Evolutionary conservation across 1,140 invertebrate genomes (phyloP), one percentile per base, ranked within the genome.

Genomic region (Ceratosolen solmsi): DNA sequence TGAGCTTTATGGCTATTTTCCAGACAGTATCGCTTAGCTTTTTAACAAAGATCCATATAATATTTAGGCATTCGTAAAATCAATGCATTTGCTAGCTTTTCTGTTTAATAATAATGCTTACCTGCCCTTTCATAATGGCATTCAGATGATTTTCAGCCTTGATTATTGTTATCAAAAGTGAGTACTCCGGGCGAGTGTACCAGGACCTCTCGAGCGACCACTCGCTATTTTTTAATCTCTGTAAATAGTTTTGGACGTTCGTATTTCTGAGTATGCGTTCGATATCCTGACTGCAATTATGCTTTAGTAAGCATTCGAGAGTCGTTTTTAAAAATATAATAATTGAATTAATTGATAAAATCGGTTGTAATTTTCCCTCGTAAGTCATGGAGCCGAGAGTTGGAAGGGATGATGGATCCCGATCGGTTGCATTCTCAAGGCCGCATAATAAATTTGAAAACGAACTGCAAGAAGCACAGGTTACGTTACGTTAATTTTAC

Each of bases 151-250:
- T 84, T 51, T 83, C 82, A 8, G 86, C 85, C 51, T 82, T 75
- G 1, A 90, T 86, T 11, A 91, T 63, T 8, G 80, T 86, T 1
- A 80, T 82, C 8, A 91, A 79, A 8, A 92, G 85, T 30, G 71
- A 84, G 2, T 91, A 87, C 74, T 92, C 91, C 0, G 83, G 72
- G 51, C 90, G 87, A 13, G 89, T 89, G 46, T 88, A 92, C 90
- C 90, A 92, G 0, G 89, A 91, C 74, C 68, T 85, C 68, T 89
- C 87, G 13, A 91, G 83, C 22, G 83, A 85, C 91, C 91, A 92
- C 0, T 88, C 84, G 9, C 68, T 60, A 56, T 78, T 84, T 25
- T 84, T 84, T 1, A 91, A 65, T 74, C 85, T 86, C 30, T 68
- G 41, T 9, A 91, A 51, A 75, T 92, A 92, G 38, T 84, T 88